Evolutionary conservation across 2,888 invertebrate genomes (phyloP).

Genomic region (Zygothrica quintamaculata): DNA sequence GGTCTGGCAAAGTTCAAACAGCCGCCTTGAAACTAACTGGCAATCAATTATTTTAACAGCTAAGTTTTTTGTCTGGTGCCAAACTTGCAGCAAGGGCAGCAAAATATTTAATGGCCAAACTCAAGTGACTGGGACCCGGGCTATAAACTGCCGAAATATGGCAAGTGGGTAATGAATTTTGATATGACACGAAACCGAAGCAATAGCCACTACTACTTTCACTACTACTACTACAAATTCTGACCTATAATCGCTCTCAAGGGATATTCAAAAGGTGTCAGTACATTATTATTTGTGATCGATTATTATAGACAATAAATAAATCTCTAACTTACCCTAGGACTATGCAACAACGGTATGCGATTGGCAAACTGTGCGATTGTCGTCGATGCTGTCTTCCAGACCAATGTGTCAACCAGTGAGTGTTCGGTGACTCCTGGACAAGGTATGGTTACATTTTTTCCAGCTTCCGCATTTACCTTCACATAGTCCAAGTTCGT

Average conservation of each 20-base stretch:
- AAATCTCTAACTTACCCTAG: slow-evolving; percentile 81
- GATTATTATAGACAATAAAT: no score
- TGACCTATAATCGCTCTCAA: slow-evolving; percentile 27
- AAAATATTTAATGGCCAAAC: slow-evolving; percentile 54
- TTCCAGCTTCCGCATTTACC: slow-evolving; percentile 87
- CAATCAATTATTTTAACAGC: slow-evolving; percentile 80
- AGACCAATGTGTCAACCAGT: slow-evolving; percentile 87
- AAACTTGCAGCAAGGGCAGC: slow-evolving; percentile 4
- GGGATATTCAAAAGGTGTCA: slow-evolving; percentile 6
- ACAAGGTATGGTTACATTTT: slow-evolving; percentile 88
- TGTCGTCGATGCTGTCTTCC: slow-evolving; percentile 85
- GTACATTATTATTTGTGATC: background rate
- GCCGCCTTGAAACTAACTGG: slow-evolving; percentile 73
- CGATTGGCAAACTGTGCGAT: slow-evolving; percentile 85
- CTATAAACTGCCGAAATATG: slow-evolving; percentile 58
- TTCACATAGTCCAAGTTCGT: slow-evolving; percentile 86
- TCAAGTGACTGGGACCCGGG: slow-evolving; percentile 37
- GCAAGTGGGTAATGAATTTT: slow-evolving; percentile 67
- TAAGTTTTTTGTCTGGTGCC: slow-evolving; percentile 42
- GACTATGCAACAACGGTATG: slow-evolving; percentile 84
- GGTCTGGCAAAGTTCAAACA: slow-evolving; percentile 68
- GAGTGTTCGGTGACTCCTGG: slow-evolving; percentile 89
- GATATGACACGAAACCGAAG: slow-evolving; percentile 55
- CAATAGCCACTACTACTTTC: no score
- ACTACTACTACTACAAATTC: slow-evolving; percentile 16